Evolutionary conservation across 1,140 invertebrate genomes (phyloP).

Genomic region (Drosophila sucinea): DNA sequence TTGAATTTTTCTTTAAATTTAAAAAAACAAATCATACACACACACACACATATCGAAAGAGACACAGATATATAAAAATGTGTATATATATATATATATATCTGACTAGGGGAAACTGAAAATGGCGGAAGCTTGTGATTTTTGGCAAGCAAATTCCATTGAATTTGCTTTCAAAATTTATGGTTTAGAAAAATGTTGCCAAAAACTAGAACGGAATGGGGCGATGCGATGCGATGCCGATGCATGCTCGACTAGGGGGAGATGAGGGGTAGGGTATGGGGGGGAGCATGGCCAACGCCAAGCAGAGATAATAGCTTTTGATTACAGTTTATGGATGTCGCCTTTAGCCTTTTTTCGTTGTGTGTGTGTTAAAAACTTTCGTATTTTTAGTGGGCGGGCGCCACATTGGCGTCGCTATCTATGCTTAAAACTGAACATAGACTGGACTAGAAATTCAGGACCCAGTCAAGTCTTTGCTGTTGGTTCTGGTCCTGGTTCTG

Average conservation of each 20-base stretch:
- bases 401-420: conserved; percentile 61
- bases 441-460: conserved; percentile 1
- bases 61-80: not conserved
- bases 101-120: conserved; percentile 26
- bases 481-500: conserved; percentile 32
- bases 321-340: conserved; percentile 81
- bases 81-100: conserved; percentile 2
- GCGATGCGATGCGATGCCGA: conserved; percentile 22
- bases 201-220: conserved; percentile 68
- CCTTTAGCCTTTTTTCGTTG: conserved; percentile 59
- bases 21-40: conserved; percentile 6
- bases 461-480: conserved; percentile 8
- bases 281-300: conserved; percentile 30
- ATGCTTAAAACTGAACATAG: conserved; percentile 21
- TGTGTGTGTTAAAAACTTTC: conserved; percentile 47
- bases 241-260: not conserved
- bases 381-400: conserved; percentile 62
- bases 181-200: conserved; percentile 74
- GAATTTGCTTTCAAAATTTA: conserved; percentile 76
- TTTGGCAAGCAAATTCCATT: conserved; percentile 77
- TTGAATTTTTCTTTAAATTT: conserved; percentile 54
- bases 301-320: conserved; percentile 79
- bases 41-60: not conserved
- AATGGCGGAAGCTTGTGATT: conserved; percentile 68
- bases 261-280: not conserved